Evolutionary conservation across 2,797 vertebrate species (phyloP).

Genomic region (Holocentrus rufus): DNA sequence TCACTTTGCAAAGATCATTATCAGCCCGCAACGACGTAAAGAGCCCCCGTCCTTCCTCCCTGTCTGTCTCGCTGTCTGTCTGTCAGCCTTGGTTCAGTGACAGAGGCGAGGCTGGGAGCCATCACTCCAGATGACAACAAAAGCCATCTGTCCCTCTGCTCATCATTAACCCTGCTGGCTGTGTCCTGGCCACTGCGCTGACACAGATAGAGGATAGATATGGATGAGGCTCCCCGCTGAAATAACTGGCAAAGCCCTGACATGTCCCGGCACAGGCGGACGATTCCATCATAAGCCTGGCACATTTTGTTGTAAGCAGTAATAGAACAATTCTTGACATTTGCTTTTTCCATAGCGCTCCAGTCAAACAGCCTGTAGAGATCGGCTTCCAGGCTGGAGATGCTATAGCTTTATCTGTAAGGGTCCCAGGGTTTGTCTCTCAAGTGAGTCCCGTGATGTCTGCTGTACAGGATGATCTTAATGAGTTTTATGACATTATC

Average conservation of each 20-base stretch:
- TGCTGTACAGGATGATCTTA: conserved; percentile 45
- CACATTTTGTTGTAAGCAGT: conserved; percentile 44
- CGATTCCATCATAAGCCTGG: conserved; percentile 45
- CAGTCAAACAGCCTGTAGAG: conserved; percentile 28
- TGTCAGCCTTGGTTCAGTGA: conserved; percentile 50
- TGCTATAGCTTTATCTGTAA: conserved; percentile 51
- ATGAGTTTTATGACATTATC: conserved; percentile 28
- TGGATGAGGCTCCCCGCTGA: conserved; percentile 47
- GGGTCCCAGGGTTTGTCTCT: conserved; percentile 30
- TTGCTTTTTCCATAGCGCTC: conserved; percentile 26
- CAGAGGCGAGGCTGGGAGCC: conserved; percentile 57
- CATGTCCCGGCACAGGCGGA: conserved; percentile 37
- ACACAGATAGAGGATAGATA: conserved; percentile 51
- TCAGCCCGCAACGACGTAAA: conserved; percentile 13
- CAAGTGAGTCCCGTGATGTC: conserved; percentile 15
- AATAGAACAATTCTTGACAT: conserved; percentile 52
- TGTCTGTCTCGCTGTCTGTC: conserved; percentile 16
- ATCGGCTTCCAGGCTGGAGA: conserved; percentile 32
- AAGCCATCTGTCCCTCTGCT: conserved; percentile 68
- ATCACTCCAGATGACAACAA: conserved; percentile 68
- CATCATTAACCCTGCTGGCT: conserved; percentile 72
- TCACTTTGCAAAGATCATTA: conserved; percentile 44
- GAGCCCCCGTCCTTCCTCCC: conserved; percentile 22
- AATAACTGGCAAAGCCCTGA: conserved; percentile 48
- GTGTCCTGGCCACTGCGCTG: conserved; percentile 46